phyloP scores from a whole-genome alignment of 2,797 vertebrate genomes.

The Karalla daura region DNA sequence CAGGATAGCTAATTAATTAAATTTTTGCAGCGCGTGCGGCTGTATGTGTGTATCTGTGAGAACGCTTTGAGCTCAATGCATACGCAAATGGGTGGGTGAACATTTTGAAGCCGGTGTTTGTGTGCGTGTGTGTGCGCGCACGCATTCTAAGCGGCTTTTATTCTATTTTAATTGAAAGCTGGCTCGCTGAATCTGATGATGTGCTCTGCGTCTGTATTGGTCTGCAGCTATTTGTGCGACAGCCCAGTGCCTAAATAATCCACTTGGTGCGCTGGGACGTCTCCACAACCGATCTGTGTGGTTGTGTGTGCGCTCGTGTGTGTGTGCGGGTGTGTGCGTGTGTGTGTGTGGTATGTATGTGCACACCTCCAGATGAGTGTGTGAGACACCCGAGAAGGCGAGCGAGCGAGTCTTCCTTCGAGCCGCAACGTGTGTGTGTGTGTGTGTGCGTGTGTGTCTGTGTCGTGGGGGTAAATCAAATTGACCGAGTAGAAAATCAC shows the following conservation, averaged over 20 bases:
- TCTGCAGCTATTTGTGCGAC: neutral
- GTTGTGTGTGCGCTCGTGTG: neutral
- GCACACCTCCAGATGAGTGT: too few relatives aligned
- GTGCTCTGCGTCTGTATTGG: neutral
- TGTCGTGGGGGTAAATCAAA: neutral
- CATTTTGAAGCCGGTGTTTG: conserved; percentile 20
- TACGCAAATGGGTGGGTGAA: conserved; percentile 25
- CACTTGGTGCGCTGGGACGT: neutral
- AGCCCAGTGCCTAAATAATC: conserved; percentile 22
- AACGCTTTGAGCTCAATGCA: conserved; percentile 36
- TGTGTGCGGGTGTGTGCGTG: too few relatives aligned
- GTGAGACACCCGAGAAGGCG: too few relatives aligned
- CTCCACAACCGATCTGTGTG: conserved; percentile 7
- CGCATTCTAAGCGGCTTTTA: conserved; percentile 7
- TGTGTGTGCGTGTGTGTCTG: too few relatives aligned
- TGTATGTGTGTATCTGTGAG: conserved; percentile 10
- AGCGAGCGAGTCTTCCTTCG: neutral
- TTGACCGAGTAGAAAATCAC: conserved; percentile 11
- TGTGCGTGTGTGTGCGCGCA: conserved; percentile 29
- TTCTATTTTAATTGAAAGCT: conserved; percentile 24
- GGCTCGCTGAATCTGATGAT: conserved; percentile 9
- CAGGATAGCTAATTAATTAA: conserved; percentile 81
- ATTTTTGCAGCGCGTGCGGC: conserved; percentile 32
- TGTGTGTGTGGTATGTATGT: too few relatives aligned
- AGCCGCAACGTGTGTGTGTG: conserved; percentile 9